Base-by-base conservation (phyloP, 92 coral and sea anemone species). In the Porites lobata region DNA sequence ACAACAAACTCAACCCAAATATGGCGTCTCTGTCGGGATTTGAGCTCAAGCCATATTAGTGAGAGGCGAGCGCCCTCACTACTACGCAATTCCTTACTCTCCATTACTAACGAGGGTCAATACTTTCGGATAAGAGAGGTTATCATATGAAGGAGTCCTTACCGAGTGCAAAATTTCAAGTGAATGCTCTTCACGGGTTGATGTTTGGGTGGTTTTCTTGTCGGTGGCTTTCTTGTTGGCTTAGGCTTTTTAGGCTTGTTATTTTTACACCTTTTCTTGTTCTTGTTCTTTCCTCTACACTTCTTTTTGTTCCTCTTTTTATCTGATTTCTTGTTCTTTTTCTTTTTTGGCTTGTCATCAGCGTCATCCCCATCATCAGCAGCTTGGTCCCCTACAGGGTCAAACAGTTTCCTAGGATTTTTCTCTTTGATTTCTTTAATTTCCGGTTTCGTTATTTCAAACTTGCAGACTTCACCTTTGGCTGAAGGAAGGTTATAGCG, bases 401-500 rank as follows among this genome's bases (percentile, higher is more conserved):
- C 93, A n/a, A 90, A 78, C 59, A 90, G 84, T 43, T 81, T 56
- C 6, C 51, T 90, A 1, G 64, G 29, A 0, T 79, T 24, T 52
- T 63, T 32, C 43, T 73, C 76, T 54, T 76, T 77, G 52, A 76
- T 80, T 70, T 96, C 96, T 26, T 70, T 84, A 50, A 94, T 86
- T 4, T 78, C 63, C 47, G 80, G 80, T 3, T 81, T 76, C 59
- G 47, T 38, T 38, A 98, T 65, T 65, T 83, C 86, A 75, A 98
- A 98, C 85, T 93, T 91, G 64, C 99, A 98, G 12, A 78, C 80
- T 54, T 95, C 99, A 24, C 76, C 86, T 51, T 90, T 85, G 6
- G 96, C 53, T 15, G 94, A 80, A 14, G 98, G 96, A 21, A 96
- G 94, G 80, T 98, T 98, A 90, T 95, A 94, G 51, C 88, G 89